Evolutionary conservation across 2,888 invertebrate species (phyloP).

Genomic region (Hemaris fuciformis): DNA sequence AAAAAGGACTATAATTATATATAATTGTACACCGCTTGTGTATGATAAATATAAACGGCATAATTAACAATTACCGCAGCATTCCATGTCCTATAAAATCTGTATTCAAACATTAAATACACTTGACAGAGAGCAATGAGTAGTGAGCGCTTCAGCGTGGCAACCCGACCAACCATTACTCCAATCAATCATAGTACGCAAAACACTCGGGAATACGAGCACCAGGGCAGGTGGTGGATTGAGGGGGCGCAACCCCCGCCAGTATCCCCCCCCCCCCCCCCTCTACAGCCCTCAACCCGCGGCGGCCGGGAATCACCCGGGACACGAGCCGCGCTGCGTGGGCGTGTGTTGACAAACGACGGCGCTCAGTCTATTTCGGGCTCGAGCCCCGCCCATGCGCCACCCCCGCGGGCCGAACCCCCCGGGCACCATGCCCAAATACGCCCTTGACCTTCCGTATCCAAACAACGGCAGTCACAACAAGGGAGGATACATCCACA

Average conservation of each 20-base stretch:
- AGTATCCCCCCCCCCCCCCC: background rate
- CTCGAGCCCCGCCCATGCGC: conserved; percentile 50
- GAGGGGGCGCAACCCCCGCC: background rate
- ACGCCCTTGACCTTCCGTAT: conserved; percentile 76
- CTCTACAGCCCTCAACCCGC: background rate
- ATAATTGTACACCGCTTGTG: too few species aligned
- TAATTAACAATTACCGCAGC: too few species aligned
- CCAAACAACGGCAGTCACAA: conserved; percentile 80
- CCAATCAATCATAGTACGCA: background rate
- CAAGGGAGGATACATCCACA: conserved; percentile 39
- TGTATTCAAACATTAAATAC: too few species aligned
- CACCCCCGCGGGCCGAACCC: conserved; percentile 28
- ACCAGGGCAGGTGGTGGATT: background rate
- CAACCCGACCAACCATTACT: background rate
- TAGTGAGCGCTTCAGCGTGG: background rate
- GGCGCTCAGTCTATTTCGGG: conserved; percentile 68
- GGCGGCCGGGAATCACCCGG: conserved; percentile 31
- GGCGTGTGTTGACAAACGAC: conserved; percentile 80
- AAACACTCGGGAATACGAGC: background rate
- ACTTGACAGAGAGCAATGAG: background rate
- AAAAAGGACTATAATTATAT: too few species aligned
- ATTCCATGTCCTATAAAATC: too few species aligned
- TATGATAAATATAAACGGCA: too few species aligned
- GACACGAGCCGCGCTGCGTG: conserved; percentile 51
- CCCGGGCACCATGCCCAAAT: conserved; percentile 41